These are phyloP conservation scores for Nesoenas mayeri DNA, from an alignment of 2,113 vertebrate species.

Conservation along the genomic window DNA sequence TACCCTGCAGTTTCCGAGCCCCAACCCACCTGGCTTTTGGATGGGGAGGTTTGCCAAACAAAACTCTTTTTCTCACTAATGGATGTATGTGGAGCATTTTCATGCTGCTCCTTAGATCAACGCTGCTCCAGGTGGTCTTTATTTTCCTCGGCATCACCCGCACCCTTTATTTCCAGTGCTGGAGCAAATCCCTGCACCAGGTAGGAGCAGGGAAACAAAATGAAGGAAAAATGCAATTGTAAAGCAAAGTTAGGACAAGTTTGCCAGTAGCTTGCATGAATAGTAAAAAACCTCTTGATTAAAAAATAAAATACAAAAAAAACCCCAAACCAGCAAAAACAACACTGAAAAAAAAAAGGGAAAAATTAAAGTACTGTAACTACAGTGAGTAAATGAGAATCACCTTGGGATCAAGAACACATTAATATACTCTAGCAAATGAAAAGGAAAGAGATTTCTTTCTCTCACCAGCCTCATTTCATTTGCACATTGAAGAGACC, in stretches of 20 bases:
- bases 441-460: neutral
- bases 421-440: neutral
- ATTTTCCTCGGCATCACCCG: neutral
- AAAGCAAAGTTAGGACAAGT: neutral
- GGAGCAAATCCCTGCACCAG: neutral
- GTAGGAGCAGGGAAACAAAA: neutral
- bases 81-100: neutral
- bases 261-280: neutral
- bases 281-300: neutral
- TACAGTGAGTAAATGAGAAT: neutral
- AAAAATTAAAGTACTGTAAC: neutral
- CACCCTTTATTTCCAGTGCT: accelerated
- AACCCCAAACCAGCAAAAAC: neutral
- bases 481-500: neutral
- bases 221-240: neutral
- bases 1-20: neutral
- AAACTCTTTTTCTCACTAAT: neutral
- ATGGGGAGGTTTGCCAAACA: neutral
- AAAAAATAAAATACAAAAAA: neutral
- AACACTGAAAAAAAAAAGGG: neutral
- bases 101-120: neutral
- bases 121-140: neutral
- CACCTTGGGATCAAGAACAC: neutral
- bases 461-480: neutral
- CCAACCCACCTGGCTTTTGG: neutral